Evolutionary conservation across 2,797 vertebrate genomes (phyloP).

Genomic region (Sciaenops ocellatus): DNA sequence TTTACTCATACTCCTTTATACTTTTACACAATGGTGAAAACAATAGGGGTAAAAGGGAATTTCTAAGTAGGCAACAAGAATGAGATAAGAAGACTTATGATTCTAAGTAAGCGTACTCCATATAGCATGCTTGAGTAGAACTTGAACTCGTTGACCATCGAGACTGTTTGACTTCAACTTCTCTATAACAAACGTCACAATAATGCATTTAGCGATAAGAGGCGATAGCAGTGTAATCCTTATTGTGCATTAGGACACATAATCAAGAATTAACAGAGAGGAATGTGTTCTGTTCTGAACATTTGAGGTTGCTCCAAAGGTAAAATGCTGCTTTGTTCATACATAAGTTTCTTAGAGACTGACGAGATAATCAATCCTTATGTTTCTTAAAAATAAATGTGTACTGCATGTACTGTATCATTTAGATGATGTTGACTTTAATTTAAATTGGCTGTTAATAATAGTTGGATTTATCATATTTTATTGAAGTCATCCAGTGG

Average conservation of each 20-base stretch:
- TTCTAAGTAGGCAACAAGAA: neutral
- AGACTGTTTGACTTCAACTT: slow-evolving; percentile 10
- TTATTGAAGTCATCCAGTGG: neutral
- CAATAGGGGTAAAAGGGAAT: neutral
- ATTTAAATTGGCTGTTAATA: neutral
- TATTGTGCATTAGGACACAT: slow-evolving; percentile 17
- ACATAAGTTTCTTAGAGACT: neutral
- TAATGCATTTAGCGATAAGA: neutral
- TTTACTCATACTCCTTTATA: neutral
- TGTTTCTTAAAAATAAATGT: neutral
- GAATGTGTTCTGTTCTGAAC: neutral
- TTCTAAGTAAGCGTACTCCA: too few relatives aligned
- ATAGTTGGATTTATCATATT: neutral
- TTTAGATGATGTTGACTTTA: too few relatives aligned
- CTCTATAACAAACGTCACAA: slow-evolving; percentile 1
- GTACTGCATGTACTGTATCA: neutral
- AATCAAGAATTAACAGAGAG: slow-evolving; percentile 32
- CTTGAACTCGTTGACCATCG: neutral
- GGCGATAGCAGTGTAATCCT: slow-evolving; percentile 34
- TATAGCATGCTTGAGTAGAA: neutral
- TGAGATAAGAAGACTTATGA: too few relatives aligned
- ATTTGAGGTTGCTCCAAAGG: neutral
- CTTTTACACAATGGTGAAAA: neutral
- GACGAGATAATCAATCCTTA: neutral
- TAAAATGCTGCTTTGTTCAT: slow-evolving; percentile 4